These are phyloP conservation scores for Florisuga fusca DNA, from an alignment of 2,797 vertebrate species.

Conservation along the genomic window DNA sequence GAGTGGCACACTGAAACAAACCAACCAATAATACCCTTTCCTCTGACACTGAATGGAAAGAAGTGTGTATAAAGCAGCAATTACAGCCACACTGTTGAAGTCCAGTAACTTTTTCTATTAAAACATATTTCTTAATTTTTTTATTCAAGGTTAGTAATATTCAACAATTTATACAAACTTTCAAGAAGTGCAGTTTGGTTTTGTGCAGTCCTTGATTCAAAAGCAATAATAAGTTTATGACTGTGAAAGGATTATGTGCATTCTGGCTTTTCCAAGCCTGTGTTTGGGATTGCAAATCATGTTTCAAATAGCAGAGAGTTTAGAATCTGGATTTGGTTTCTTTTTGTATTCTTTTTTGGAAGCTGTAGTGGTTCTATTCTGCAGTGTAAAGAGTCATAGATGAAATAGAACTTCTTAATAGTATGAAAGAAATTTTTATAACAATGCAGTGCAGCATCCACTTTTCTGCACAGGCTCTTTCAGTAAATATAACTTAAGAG, in stretches of 20 bases:
- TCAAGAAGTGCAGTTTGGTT: background rate
- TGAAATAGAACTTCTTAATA: background rate
- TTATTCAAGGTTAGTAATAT: background rate
- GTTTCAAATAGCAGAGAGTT: slow-evolving; percentile 8
- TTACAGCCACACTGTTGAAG: background rate
- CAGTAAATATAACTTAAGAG: background rate
- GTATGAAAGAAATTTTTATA: background rate
- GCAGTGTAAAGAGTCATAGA: background rate
- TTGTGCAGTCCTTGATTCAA: background rate
- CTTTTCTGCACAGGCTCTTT: background rate
- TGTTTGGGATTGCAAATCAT: background rate
- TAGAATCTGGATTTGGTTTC: background rate
- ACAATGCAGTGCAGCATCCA: background rate
- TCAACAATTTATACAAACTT: background rate
- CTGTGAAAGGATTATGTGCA: background rate
- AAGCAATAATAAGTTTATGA: background rate
- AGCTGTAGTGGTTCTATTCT: background rate
- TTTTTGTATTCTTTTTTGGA: background rate
- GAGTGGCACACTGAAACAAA: slow-evolving; percentile 45
- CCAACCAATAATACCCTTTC: slow-evolving; percentile 58
- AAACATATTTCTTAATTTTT: background rate
- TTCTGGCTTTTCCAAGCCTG: slow-evolving; percentile 23
- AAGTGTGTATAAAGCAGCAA: slow-evolving; percentile 36
- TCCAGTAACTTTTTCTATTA: background rate
- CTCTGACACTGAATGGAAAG: slow-evolving; percentile 12